Evolutionary conservation across 2,113 vertebrate species (phyloP), one percentile per base, ranked within the genome.

Genomic region (Puffinus mauretanicus): DNA sequence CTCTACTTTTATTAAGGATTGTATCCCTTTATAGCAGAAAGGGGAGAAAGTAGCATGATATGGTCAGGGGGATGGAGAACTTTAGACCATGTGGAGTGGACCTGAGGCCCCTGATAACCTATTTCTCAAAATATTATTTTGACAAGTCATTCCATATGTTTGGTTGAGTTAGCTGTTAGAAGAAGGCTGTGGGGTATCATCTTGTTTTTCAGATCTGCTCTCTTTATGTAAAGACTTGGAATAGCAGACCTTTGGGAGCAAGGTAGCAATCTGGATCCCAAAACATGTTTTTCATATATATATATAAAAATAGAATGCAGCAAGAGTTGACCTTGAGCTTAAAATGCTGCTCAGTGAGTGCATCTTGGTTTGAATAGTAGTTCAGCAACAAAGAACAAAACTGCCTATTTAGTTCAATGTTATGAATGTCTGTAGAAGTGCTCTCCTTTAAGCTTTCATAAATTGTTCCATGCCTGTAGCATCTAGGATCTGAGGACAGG

Each of bases 71-170:
- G 55, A 47, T 92, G 54, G 73, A 90, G 81, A 93, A 91, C 84
- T 87, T 94, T 0, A 77, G 78, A 75, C 79, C 93, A 96, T 89
- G 87, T 82, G 78, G 79, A 88, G 61, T 71, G 75, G 86, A 97
- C 88, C 79, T 29, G 76, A 94, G 96, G 83, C 86, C 84, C 55
- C 60, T 69, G 79, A 81, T 92, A 97, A 93, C 91, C 82, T 65
- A 60, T 95, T 95, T 96, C 96, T 94, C 66, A 69, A 44, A 70
- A 84, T 42, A 91, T 85, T 94, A 47, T 95, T 96, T 78, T 94
- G 93, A 96, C 57, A 66, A 92, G 55, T 77, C 62, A 79, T 76
- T 96, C 93, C 67, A 29, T 95, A 88, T 82, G 81, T 91, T 94
- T 82, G 91, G 67, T 95, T 81, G 86, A 71, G 70, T 86, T 71